These are phyloP conservation scores for Drosophila baimaii DNA, from an alignment of 1,140 invertebrate genomes.

Conservation along the genomic window DNA sequence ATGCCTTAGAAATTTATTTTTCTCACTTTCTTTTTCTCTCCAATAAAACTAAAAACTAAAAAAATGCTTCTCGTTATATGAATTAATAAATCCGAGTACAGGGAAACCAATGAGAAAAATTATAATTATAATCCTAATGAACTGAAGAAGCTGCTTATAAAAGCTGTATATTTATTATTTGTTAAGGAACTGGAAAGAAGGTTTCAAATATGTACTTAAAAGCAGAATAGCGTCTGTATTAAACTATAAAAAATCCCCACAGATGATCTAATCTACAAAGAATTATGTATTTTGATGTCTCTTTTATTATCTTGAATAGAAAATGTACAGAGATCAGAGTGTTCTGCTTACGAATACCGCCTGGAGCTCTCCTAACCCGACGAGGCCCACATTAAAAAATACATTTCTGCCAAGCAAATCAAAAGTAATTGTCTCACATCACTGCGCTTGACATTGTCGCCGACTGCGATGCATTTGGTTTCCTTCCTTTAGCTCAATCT, in stretches of 20 bases:
- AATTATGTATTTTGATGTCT: neutral
- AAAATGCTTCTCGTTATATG: neutral
- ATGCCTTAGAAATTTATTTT: neutral
- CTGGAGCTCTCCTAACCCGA: constrained; percentile 4
- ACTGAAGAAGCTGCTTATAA: too few relatives aligned
- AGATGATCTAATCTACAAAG: constrained; percentile 3
- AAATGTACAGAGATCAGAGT: neutral
- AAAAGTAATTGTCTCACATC: constrained; percentile 76
- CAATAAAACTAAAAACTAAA: neutral
- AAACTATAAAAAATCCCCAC: neutral
- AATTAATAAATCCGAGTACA: too few relatives aligned
- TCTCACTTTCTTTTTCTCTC: neutral
- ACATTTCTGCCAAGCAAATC: constrained; percentile 60
- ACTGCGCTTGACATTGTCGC: constrained; percentile 74
- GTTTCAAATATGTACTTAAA: neutral
- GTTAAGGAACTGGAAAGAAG: too few relatives aligned
- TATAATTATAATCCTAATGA: too few relatives aligned
- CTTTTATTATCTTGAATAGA: neutral
- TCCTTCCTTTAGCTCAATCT: neutral
- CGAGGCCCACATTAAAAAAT: constrained; percentile 38
- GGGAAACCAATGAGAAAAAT: too few relatives aligned
- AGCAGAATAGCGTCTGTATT: neutral
- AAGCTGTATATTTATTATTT: too few relatives aligned
- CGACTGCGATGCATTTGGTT: constrained; percentile 20
- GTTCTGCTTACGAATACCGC: neutral